Base-by-base conservation (phyloP, 2,888 invertebrate species). In the Deilephila elpenor region DNA sequence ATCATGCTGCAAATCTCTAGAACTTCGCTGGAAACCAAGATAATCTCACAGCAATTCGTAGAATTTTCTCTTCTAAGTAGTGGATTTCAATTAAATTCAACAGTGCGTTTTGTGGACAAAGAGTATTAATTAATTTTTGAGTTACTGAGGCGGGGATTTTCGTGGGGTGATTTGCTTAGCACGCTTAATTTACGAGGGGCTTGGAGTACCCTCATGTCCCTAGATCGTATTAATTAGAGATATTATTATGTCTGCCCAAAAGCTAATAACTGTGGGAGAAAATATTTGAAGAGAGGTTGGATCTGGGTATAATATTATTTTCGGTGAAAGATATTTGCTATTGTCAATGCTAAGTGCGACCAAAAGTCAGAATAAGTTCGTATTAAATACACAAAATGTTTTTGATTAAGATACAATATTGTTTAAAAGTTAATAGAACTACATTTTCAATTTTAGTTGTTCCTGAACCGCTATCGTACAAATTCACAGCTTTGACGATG, bases 21-120 rank as follows among this genome's bases (percentile, higher is more conserved):
- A 76, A 77, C 76, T 60, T 71, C 72, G 72, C 64, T 64, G 29
- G 59, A 59, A 67, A 56, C 34, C 17, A 34, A 59, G 71, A 73
- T 76, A 75, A 77, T 76, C 75, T 75, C 72, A 76, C 77, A 78
- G 59, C 56, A 74, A 74, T 75, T 73, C 64, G 56, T 67, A 53
- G 34, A 56, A n/a, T 34, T 20, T 73, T 56, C 56, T 67, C 17
- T 20, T 44, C 61, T 32, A 61, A 71, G 37, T 71, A 44, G 44
- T 17, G 17, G 53, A 72, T 62, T 62, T 53, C 32, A 72, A 71
- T 37, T 51, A 61, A 61, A 61, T 72, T 61, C 14, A 19, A 17
- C 11, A 11, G n/a, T 71, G 32, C 51, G 59, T 56, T 32, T 59
- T 44, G 20, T 67, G 44, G 64, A 67, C 44, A 67, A 67, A 67